Evolutionary conservation across 1,140 invertebrate genomes (phyloP).

Genomic region (Pseudomyrmex sp.): DNA sequence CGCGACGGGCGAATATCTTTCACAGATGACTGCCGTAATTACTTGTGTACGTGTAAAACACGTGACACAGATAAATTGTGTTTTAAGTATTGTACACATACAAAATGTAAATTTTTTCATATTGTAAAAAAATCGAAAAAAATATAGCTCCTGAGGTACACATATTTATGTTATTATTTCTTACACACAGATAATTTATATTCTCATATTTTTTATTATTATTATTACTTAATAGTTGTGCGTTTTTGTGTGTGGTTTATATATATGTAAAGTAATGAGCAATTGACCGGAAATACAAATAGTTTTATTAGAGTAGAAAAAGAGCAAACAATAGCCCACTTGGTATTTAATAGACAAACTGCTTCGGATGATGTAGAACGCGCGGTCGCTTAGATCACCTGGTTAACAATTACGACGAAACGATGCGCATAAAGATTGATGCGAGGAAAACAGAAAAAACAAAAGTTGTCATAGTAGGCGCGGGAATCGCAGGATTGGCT

Average conservation of each 20-base stretch:
- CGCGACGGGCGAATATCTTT: conserved; percentile 24
- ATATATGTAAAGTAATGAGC: neutral
- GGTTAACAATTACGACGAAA: conserved; percentile 54
- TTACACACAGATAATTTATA: neutral
- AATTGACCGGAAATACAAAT: neutral
- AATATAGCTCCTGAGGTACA: no score
- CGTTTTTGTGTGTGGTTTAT: neutral
- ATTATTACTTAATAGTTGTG: no score
- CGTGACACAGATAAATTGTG: conserved; percentile 20
- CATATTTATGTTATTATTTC: no score
- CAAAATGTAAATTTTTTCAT: neutral
- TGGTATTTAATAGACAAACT: conserved; percentile 28
- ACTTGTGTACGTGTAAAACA: conserved; percentile 3
- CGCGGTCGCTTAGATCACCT: conserved; percentile 70
- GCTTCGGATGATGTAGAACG: conserved; percentile 75
- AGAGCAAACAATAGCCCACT: neutral
- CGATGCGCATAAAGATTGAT: conserved; percentile 64
- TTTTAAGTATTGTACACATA: neutral
- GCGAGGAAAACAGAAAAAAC: conserved; percentile 60
- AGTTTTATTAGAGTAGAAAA: neutral
- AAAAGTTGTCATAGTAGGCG: conserved; percentile 87
- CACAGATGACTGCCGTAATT: conserved; percentile 5
- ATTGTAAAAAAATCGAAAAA: neutral
- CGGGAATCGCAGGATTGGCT: conserved; percentile 87
- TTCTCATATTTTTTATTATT: neutral